Evolutionary conservation across 1,140 invertebrate species (phyloP).

Genomic region (Pteromalus puparum): DNA sequence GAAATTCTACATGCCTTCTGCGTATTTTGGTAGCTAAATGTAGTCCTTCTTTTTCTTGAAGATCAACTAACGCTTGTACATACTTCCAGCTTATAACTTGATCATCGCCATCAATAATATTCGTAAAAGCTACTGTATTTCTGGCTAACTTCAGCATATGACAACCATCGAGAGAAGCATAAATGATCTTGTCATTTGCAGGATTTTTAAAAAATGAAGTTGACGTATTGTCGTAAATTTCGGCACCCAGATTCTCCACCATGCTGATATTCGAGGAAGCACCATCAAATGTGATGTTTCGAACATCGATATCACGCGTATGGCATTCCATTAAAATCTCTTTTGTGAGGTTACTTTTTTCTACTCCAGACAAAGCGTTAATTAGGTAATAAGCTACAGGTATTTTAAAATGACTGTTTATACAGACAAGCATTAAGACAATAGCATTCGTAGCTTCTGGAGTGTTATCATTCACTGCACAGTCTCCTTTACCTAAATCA

Average conservation of each 20-base stretch:
- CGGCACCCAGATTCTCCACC: not conserved
- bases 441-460: not conserved
- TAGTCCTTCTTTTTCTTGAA: conserved; percentile 30
- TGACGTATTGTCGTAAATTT: not conserved
- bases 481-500: not conserved
- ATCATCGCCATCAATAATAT: conserved; percentile 31
- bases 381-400: conserved; percentile 11
- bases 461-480: not conserved
- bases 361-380: not conserved
- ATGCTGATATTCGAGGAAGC: not conserved
- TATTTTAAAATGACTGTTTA: conserved; percentile 6
- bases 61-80: conserved; percentile 52
- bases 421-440: conserved; percentile 11
- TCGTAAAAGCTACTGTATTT: conserved; percentile 52
- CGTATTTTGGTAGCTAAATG: not conserved
- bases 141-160: conserved; percentile 57
- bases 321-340: not conserved
- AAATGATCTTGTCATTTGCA: conserved; percentile 48
- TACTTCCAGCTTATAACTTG: conserved; percentile 37
- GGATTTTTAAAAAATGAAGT: conserved; percentile 50
- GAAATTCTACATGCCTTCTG: not conserved
- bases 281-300: not conserved
- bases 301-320: not conserved
- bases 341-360: not conserved
- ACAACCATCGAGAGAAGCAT: conserved; percentile 56